Conservation (phyloP, 2,113 vertebrate species). For the Halcyon senegalensis region DNA sequence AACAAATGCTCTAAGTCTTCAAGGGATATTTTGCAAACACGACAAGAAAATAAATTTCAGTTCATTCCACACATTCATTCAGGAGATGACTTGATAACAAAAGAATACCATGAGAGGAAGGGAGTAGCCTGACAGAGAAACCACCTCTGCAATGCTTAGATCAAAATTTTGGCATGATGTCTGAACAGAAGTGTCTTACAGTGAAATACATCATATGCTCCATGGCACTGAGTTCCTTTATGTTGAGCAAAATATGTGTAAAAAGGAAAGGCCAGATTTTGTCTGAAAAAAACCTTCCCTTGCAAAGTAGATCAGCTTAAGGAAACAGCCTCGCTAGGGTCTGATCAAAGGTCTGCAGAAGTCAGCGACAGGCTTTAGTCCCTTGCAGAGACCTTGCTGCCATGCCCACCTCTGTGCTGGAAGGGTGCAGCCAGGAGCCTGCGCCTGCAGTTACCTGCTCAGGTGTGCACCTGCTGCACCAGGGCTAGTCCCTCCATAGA, state of each 20-base stretch:
- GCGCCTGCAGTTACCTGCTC: neutral
- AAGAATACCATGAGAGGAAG: constrained; percentile 19
- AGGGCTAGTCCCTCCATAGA: accelerated
- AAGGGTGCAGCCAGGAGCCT: neutral
- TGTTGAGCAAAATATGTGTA: neutral
- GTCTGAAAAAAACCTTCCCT: neutral
- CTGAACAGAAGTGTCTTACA: neutral
- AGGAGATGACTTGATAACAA: neutral
- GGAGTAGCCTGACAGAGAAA: neutral
- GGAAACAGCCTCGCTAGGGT: neutral
- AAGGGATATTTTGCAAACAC: neutral
- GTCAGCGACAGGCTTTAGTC: neutral
- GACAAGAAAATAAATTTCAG: neutral
- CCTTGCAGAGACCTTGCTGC: neutral
- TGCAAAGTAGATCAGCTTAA: neutral
- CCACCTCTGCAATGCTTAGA: neutral
- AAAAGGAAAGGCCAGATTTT: neutral
- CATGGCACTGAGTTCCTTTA: neutral
- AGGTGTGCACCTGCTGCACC: constrained; percentile 18
- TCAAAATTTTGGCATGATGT: neutral
- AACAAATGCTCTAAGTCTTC: neutral
- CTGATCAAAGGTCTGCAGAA: neutral
- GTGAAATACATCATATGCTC: neutral
- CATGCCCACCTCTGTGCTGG: accelerated
- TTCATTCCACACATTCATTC: neutral